phyloP scores from a whole-genome alignment of 1,140 invertebrate species.

The Oedothorax gibbosus region DNA sequence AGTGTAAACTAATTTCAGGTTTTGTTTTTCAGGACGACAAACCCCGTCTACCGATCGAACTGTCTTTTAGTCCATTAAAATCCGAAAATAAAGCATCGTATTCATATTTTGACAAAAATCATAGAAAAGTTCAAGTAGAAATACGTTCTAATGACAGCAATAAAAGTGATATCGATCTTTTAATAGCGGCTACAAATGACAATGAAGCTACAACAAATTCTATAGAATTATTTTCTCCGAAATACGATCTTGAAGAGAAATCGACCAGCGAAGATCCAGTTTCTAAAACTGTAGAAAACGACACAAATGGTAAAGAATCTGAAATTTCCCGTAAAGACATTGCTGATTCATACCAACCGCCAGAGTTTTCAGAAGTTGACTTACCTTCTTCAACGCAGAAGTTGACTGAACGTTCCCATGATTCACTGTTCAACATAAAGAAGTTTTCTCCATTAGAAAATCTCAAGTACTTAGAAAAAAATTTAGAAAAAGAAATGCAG shows the following conservation, averaged over 20 bases:
- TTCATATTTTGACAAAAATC: background rate
- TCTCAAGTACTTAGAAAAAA: constrained; percentile 27
- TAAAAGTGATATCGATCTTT: constrained; percentile 21
- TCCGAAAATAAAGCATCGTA: background rate
- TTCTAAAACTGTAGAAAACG: background rate
- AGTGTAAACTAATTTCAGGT: too few relatives aligned
- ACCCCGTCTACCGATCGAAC: constrained; percentile 1
- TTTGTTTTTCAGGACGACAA: constrained; percentile 20
- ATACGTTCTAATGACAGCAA: constrained; percentile 7
- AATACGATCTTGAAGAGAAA: constrained; percentile 3
- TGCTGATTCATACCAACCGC: background rate
- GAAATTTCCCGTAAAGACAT: constrained; percentile 1
- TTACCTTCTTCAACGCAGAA: background rate
- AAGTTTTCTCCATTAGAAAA: constrained; percentile 32
- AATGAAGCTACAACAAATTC: background rate
- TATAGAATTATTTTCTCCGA: constrained; percentile 21
- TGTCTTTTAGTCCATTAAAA: background rate
- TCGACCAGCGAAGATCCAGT: background rate
- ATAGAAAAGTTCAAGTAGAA: constrained; percentile 15
- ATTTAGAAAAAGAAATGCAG: constrained; percentile 9
- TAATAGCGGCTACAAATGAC: constrained; percentile 33
- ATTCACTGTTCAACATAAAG: background rate
- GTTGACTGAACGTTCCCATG: background rate
- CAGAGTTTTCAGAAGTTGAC: background rate
- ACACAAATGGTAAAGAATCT: background rate